phyloP scores from a whole-genome alignment of 2,888 invertebrate genomes.

The Bedellia somnulentella region DNA sequence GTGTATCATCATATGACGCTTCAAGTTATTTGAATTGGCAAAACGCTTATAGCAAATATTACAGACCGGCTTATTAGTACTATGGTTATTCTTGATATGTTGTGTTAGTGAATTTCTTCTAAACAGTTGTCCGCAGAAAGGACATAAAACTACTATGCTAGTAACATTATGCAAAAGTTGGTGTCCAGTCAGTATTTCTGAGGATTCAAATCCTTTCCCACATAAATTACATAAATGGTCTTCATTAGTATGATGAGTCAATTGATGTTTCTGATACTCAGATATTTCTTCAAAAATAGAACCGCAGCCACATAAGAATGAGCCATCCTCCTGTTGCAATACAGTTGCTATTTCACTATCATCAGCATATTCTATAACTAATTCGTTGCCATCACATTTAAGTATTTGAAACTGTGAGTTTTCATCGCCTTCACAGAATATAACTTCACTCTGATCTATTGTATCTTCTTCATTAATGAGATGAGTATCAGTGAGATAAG shows the following conservation, averaged over 20 bases:
- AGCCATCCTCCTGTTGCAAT: slow-evolving; percentile 40
- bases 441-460: slow-evolving; percentile 25
- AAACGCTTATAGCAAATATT: slow-evolving; percentile 43
- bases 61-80: slow-evolving; percentile 41
- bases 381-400: slow-evolving; percentile 44
- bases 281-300: slow-evolving; percentile 37
- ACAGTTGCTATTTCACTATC: slow-evolving; percentile 40
- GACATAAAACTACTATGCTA: slow-evolving; percentile 32
- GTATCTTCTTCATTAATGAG: slow-evolving; percentile 29
- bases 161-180: slow-evolving; percentile 38
- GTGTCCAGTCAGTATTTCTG: slow-evolving; percentile 45
- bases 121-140: slow-evolving; percentile 39
- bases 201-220: slow-evolving; percentile 47
- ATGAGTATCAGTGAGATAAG: slow-evolving; percentile 32
- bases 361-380: slow-evolving; percentile 49
- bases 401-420: slow-evolving; percentile 42
- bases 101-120: slow-evolving; percentile 40
- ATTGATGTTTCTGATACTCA: slow-evolving; percentile 44
- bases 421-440: slow-evolving; percentile 47
- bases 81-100: slow-evolving; percentile 50
- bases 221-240: slow-evolving; percentile 43
- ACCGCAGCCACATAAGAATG: slow-evolving; percentile 47
- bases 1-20: slow-evolving; percentile 55
- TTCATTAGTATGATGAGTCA: slow-evolving; percentile 35
- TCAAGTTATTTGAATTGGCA: slow-evolving; percentile 49